Evolutionary conservation across 2,113 vertebrate species (phyloP).

Genomic region (Elephantulus edwardii): DNA sequence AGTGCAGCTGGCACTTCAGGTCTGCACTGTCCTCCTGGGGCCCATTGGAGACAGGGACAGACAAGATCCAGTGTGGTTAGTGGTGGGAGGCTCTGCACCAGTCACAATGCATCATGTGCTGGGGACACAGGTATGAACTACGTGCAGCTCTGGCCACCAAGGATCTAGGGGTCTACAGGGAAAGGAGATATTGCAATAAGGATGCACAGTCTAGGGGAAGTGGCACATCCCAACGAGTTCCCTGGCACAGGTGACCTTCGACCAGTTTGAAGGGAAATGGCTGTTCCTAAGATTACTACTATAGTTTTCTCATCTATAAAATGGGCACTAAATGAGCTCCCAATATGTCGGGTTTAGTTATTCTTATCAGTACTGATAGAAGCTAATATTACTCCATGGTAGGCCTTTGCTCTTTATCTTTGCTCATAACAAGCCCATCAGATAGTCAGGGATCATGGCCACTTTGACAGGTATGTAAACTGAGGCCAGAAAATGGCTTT

Average conservation of each 20-base stretch:
- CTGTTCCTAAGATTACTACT: neutral
- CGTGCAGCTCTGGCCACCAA: neutral
- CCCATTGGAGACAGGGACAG: neutral
- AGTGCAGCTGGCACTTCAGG: constrained; percentile 97
- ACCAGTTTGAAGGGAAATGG: neutral
- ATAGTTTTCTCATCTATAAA: neutral
- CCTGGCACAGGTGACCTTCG: neutral
- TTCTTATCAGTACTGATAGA: neutral
- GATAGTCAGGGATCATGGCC: neutral
- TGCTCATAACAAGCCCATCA: neutral
- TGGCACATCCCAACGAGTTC: neutral
- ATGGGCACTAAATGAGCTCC: neutral
- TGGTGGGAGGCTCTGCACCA: neutral
- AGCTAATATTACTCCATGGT: neutral
- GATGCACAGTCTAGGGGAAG: no score
- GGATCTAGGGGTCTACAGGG: neutral
- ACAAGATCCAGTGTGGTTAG: neutral
- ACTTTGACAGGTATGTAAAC: neutral
- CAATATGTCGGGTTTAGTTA: no score
- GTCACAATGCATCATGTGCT: neutral
- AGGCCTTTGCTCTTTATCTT: neutral
- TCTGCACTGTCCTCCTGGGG: constrained; percentile 95
- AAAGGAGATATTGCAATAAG: neutral
- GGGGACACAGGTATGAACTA: neutral
- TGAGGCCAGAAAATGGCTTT: neutral